A percentile compares a stretch with the other conserved stretches of the same genome.
phyloP scores from a whole-genome alignment of 1,140 invertebrate genomes.

The Platyura marginata region DNA sequence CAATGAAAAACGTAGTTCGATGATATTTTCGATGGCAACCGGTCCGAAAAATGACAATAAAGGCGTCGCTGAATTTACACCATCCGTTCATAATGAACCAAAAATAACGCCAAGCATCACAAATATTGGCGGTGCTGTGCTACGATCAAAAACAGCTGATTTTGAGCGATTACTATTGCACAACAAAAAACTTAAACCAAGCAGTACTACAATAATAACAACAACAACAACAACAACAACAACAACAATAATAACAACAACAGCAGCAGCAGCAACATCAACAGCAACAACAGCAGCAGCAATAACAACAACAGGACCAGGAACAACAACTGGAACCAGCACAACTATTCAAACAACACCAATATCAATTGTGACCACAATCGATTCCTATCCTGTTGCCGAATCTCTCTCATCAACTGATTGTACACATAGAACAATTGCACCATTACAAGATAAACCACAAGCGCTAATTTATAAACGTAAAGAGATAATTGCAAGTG shows the following conservation, averaged over 20 bases:
- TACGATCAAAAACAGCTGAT: constrained; percentile 45
- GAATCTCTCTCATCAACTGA: too few relatives aligned
- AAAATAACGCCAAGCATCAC: constrained; percentile 37
- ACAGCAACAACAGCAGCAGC: background rate
- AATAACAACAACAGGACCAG: background rate
- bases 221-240: background rate
- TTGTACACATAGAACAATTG: too few relatives aligned
- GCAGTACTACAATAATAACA: background rate
- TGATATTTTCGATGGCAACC: background rate
- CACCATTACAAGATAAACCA: too few relatives aligned
- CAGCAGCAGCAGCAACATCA: background rate
- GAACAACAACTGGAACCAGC: too few relatives aligned
- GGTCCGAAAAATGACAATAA: background rate
- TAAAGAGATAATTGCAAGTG: background rate
- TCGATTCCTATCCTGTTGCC: too few relatives aligned
- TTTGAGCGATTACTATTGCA: constrained; percentile 34
- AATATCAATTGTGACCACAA: too few relatives aligned
- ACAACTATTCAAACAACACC: background rate
- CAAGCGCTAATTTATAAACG: background rate
- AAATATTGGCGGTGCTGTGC: constrained; percentile 42
- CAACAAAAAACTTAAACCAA: background rate
- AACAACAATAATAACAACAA: background rate
- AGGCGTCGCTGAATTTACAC: background rate
- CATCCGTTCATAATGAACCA: constrained; percentile 11
- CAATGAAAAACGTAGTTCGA: too few relatives aligned